Base-by-base conservation (phyloP, 1,140 invertebrate genomes). In the Mycetomoellerius zeteki region DNA sequence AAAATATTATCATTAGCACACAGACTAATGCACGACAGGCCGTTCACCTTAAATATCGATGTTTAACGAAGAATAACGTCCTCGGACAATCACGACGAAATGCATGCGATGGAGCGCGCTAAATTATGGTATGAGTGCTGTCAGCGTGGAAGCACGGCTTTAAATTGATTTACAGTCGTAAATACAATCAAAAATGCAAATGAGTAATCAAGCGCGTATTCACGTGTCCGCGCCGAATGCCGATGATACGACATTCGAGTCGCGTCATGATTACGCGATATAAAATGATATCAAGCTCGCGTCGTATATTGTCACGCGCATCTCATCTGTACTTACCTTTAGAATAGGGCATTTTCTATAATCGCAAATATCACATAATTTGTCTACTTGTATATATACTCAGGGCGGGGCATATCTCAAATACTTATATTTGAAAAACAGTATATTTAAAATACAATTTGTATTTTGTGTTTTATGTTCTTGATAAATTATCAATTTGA, bases 151-250 rank as follows among this genome's bases (percentile, higher is more conserved):
- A 21, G 37, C 54, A 33, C 37, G 37, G 75, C 62, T 86, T 78
- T 81, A 86, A 86, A 81, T 65, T 82, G 85, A 86, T 86, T 86
- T 82, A 58, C 62, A 86, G 76, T 82, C 64, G 30, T 50, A n/a
- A n/a, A n/a, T n/a, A 80, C 77, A 86, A 86, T 86, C 85, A 86
- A 86, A 86, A 86, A 86, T 86, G 76, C 85, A 86, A 86, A 86
- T 86, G 24, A 64, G 75, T 76, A 78, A 86, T 86, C 80, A 86
- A 86, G 85, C 85, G 75, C 64, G 64, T 69, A 81, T 86, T 78
- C 85, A 67, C 14, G 33, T 54, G 64, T 86, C 75, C 60, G 47
- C 24, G 52, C 56, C 76, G 77, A 69, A 67, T 58, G 54, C 85
- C 77, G 85, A 86, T 84, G 80, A 84, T 84, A 84, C 37, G 52